Base-by-base conservation (phyloP, 1,140 invertebrate species). In the Leptopilina clavipes region DNA sequence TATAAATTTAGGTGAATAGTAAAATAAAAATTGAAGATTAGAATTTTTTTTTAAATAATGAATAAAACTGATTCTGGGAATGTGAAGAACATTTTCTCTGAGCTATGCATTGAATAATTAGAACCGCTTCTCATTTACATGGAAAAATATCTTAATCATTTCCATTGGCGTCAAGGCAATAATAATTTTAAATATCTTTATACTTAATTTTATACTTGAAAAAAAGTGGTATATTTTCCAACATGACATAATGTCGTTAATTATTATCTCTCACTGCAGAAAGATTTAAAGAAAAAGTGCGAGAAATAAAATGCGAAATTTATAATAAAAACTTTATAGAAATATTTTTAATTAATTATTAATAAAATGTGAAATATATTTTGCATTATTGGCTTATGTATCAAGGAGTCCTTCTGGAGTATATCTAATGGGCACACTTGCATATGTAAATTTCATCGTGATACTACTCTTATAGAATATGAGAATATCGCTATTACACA, bases 111-210 rank as follows among this genome's bases (percentile, higher is more conserved):
- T 52, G 48, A 52, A n/a, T 52, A 52, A 52, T 52, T 52, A 52
- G 14, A 52, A 48, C 44, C 44, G 44, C n/a, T 3, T n/a, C 48
- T 52, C 48, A 52, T 52, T 52, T 52, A 17, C 48, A 52, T 52
- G 7, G 48, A 52, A n/a, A 52, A 52, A 52, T 52, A n/a, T 52
- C 14, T n/a, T 52, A 52, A 52, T 52, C 48, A 17, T 52, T 31
- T 17, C 14, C 48, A 52, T 52, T 52, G 48, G 48, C 48, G 48
- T n/a, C 48, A 52, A 3, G 48, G 48, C 7, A 52, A 52, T 52
- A 52, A 45, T 45, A 45, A 45, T 45, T 45, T 45, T 45, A 45
- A 14, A 12, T 14, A 45, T 45, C 2, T 45, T n/a, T 45, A n/a
- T n/a, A 6, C 44, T 45, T 45, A 12, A 45, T 45, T 45, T 12